Conservation (phyloP, 2,113 vertebrate genomes). For the Tyto alba region DNA sequence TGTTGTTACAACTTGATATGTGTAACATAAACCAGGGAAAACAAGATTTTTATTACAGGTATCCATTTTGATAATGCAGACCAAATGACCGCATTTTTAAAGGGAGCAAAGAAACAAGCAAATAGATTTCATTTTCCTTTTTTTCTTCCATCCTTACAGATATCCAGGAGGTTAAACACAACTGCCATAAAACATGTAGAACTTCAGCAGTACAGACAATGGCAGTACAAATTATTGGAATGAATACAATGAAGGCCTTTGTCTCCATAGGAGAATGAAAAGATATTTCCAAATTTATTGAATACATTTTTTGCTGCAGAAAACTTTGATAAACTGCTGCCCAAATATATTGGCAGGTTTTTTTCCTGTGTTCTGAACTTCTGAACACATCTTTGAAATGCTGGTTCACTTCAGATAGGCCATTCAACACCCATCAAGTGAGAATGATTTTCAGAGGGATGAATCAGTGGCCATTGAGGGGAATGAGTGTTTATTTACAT, state of each 20-base stretch:
- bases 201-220: neutral
- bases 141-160: neutral
- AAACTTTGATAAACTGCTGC: neutral
- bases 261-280: neutral
- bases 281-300: neutral
- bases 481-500: neutral
- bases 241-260: neutral
- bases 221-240: neutral
- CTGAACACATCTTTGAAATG: neutral
- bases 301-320: neutral
- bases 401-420: neutral
- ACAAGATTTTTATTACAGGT: neutral
- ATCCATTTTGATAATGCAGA: neutral
- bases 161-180: neutral
- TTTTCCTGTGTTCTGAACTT: neutral
- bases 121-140: neutral
- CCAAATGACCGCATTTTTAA: neutral
- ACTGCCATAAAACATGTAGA: neutral
- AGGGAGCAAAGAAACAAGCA: neutral
- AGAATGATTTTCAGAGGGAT: neutral
- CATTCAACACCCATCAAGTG: rapidly evolving
- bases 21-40: neutral
- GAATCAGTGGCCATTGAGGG: too few relatives aligned
- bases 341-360: neutral
- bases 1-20: neutral